Evolutionary conservation across 2,888 invertebrate species (phyloP), one percentile per base, ranked within the genome.

Genomic region (Mystacides longicornis): DNA sequence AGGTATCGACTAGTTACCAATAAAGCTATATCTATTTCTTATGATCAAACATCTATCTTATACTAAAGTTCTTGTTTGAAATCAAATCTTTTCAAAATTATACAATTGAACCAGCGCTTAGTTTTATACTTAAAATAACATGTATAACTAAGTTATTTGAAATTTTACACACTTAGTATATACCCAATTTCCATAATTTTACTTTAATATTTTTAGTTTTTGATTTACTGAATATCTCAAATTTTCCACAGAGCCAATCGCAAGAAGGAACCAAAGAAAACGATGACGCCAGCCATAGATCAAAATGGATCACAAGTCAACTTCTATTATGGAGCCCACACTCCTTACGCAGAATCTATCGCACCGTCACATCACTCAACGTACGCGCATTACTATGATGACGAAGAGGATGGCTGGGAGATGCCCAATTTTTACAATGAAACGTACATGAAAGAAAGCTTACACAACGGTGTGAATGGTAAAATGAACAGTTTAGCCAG

Each of bases 371-470:
- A 94, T 71, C 94, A 94, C 68, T 93, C 93, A 49, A 94, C 94
- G 0, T 94, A 94, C 71, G 94, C 94, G 2, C 94, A 94, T 69
- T 94, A 94, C 70, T 94, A 94, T 65, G 93, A 94, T 68, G 93
- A 94, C 64, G 94, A 94, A 68, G 94, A 94, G 71, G 94, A 94
- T 65, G 94, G 93, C 48, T 94, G 94, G 94, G 94, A 94, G 69
- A 94, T 94, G 94, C 94, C 94, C 0, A 94, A 94, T 72, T 94
- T 94, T 72, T 94, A 94, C 74, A 93, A 93, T 70, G 94, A 94
- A 73, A 93, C 93, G 1, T 94, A 94, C 68, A 93, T 94, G 93
- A 94, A 94, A 75, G 92, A 92, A 77, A 84, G 92, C 67, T 80
- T 93, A 55, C 93, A 93, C 71, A 91, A 87, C 64, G 87, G 87